Base-by-base conservation (phyloP, 2,888 invertebrate genomes). In the Carterocephalus palaemon region DNA sequence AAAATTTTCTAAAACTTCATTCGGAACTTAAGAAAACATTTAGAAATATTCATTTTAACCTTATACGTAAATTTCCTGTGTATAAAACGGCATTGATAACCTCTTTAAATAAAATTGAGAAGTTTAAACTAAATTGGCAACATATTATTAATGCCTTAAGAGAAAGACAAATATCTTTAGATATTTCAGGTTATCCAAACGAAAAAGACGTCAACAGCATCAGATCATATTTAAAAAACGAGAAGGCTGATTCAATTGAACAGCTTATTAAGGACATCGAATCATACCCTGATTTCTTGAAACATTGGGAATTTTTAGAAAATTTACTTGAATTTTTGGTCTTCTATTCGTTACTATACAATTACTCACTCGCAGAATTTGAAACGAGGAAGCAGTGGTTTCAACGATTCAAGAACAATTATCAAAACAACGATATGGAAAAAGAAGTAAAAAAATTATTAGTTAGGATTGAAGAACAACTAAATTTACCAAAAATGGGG, bases 281-380 rank as follows among this genome's bases (percentile, higher is more conserved):
- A 13, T 39, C 34, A 39, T 28, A 32, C 29, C 3, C 22, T n/a
- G n/a, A 36, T 6, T 10, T 17, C 6, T 26, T 26, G 8, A 39
- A 16, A 22, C 29, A 39, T 31, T 48, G 45, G 33, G 28, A 45
- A 8, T 29, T 45, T 2, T 45, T 48, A 16, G 24, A 23, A 24
- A 24, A 28, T 8, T 8, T 48, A 32, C 20, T 48, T 13, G 20
- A 37, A 24, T 48, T 48, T 8, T n/a, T 48, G 5, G 39, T 39
- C 3, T 12, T 15, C 3, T 32, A 41, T n/a, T 20, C 32, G n/a
- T n/a, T n/a, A n/a, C 12, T 32, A 33, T 4, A 16, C 4, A 1
- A n/a, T n/a, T 15, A 28, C 2, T 1, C 8, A 4, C 15, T 26
- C 33, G 4, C 19, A 15, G 31, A 41, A 17, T 19, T 8, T 3